Evolutionary conservation across 2,797 vertebrate genomes (phyloP).

Genomic region (Melanotaenia maccullochi): DNA sequence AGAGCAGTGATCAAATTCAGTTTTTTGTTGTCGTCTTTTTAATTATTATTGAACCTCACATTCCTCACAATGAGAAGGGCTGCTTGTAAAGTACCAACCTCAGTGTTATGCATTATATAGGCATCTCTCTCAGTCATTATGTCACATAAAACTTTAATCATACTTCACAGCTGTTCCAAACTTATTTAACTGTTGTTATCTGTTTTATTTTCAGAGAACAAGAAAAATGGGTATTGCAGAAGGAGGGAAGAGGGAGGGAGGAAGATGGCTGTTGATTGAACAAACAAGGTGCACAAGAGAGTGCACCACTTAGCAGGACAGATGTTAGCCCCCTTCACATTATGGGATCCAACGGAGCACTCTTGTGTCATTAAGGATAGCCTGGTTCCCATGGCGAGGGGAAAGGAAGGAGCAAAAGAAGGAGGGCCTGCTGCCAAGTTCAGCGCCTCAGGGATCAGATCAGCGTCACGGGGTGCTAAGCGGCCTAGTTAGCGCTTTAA

Average conservation of each 20-base stretch:
- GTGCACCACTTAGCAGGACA: conserved; percentile 82
- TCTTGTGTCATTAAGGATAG: conserved; percentile 82
- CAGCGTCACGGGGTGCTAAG: conserved; percentile 82
- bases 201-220: not conserved
- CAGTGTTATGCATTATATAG: conserved; percentile 9
- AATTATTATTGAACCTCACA: not conserved
- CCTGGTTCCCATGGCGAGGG: conserved; percentile 83
- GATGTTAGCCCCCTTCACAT: conserved; percentile 82
- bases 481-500: conserved; percentile 85
- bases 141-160: conserved; percentile 7
- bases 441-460: conserved; percentile 81
- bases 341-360: conserved; percentile 77
- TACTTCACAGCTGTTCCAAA: conserved; percentile 29
- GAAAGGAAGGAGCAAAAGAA: conserved; percentile 77
- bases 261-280: conserved; percentile 73
- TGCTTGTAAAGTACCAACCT: conserved; percentile 26
- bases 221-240: conserved; percentile 30
- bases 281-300: conserved; percentile 83
- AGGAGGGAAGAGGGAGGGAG: conserved; percentile 9
- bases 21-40: no score
- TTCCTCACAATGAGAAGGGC: conserved; percentile 8
- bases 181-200: conserved; percentile 19
- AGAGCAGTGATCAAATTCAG: conserved; percentile 3
- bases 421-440: conserved; percentile 80
- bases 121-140: conserved; percentile 19